A percentile compares a stretch with the other conserved stretches of the same genome.
Conservation (phyloP, 2,113 vertebrate species). For the Panurus biarmicus region DNA sequence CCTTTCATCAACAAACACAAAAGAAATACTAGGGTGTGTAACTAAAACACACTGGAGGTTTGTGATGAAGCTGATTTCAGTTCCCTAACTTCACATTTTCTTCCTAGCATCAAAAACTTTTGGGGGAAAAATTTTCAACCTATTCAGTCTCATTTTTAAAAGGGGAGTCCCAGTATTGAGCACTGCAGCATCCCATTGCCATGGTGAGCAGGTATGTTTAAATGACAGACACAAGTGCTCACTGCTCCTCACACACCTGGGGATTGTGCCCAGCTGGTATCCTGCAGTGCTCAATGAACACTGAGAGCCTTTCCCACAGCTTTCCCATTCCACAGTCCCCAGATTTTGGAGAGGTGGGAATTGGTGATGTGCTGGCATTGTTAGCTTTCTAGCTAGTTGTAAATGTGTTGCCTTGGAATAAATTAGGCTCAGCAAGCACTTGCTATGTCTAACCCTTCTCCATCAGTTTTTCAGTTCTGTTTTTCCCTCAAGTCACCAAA, state of each 20-base stretch:
- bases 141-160: background rate
- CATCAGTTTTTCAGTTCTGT: background rate
- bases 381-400: background rate
- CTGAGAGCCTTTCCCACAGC: background rate
- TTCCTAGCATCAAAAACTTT: background rate
- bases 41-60: background rate
- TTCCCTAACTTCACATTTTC: background rate
- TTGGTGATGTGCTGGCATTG: background rate
- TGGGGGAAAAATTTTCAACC: background rate
- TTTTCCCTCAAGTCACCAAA: background rate
- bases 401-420: background rate
- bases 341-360: background rate
- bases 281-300: background rate
- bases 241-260: background rate
- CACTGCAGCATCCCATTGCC: background rate
- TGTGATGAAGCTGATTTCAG: background rate
- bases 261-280: background rate
- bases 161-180: background rate
- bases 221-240: background rate
- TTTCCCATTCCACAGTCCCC: background rate
- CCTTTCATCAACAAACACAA: background rate
- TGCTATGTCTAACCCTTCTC: accelerated
- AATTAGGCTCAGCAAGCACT: background rate
- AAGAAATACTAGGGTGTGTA: background rate
- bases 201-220: background rate